Percentiles rank a stretch among this genome's conserved stretches.
These are phyloP conservation scores for Delphinus delphis DNA, from an alignment of 2,113 vertebrate species.

Conservation along the genomic window DNA sequence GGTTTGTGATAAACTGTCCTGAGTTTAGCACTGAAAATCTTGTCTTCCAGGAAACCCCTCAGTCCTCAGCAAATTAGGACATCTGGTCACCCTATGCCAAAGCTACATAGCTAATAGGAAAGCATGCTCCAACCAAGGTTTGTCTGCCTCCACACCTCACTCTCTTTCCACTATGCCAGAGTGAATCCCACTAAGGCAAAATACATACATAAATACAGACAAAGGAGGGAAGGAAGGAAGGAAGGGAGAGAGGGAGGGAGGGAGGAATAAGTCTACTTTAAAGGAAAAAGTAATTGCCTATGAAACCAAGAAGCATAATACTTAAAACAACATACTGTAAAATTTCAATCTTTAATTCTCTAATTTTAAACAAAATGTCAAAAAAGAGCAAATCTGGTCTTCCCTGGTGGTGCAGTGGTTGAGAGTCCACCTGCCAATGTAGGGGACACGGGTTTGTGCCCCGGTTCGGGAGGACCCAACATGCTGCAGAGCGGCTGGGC, in stretches of 20 bases:
- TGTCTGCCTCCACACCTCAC: neutral
- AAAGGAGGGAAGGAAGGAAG: neutral
- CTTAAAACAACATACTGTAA: neutral
- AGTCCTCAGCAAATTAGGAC: neutral
- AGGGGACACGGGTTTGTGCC: no score
- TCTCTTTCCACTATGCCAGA: neutral
- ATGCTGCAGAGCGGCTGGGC: no score
- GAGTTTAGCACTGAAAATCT: neutral
- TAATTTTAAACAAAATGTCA: neutral
- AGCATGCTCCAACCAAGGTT: neutral
- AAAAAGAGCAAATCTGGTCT: neutral
- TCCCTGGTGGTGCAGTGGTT: no score
- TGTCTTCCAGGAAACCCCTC: neutral
- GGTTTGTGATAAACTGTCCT: neutral
- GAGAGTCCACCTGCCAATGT: no score
- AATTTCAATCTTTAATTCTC: slow-evolving; percentile 27
- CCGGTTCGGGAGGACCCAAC: rapidly evolving
- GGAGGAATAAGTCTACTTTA: neutral
- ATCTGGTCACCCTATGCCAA: neutral
- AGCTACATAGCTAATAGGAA: neutral
- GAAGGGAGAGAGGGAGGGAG: neutral
- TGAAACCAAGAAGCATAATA: slow-evolving; percentile 3
- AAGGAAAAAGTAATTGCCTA: neutral
- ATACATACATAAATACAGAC: neutral
- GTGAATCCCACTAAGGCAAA: neutral